A percentile compares a stretch with the other conserved stretches of the same genome.
Evolutionary conservation across 2,888 invertebrate genomes (phyloP).

Genomic region (Drosophila meridiana): DNA sequence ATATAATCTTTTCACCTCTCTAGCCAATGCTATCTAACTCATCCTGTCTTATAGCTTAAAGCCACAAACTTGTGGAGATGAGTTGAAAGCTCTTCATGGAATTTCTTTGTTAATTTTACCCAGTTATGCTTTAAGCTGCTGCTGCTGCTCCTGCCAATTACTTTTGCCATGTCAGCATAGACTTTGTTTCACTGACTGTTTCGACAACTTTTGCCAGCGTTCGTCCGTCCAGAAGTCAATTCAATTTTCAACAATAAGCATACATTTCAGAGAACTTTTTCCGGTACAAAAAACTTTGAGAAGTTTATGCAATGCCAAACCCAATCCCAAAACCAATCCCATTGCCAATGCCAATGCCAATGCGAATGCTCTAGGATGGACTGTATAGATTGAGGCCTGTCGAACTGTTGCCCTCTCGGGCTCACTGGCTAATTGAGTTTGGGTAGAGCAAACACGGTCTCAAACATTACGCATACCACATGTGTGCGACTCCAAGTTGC

Average conservation of each 20-base stretch:
- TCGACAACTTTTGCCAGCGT: neutral
- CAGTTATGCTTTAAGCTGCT: slow-evolving; percentile 16
- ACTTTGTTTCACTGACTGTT: slow-evolving; percentile 1
- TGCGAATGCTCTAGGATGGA: slow-evolving; percentile 1
- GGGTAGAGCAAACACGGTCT: slow-evolving; percentile 26
- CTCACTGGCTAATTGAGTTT: slow-evolving; percentile 65
- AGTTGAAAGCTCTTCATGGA: neutral
- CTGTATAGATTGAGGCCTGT: slow-evolving; percentile 44
- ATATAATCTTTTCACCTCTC: too few species aligned
- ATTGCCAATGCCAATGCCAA: neutral
- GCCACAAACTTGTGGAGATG: neutral
- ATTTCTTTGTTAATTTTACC: neutral
- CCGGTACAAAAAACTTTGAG: slow-evolving; percentile 17
- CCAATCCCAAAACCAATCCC: neutral
- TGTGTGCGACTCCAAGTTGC: slow-evolving; percentile 44
- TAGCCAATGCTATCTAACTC: too few species aligned
- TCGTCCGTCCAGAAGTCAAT: slow-evolving; percentile 27
- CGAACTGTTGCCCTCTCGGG: slow-evolving; percentile 28
- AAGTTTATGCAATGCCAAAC: slow-evolving; percentile 21
- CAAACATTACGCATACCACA: slow-evolving; percentile 49
- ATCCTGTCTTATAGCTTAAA: too few species aligned
- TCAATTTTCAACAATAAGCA: slow-evolving; percentile 38
- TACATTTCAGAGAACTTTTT: slow-evolving; percentile 25
- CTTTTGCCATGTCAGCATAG: neutral
- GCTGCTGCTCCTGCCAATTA: neutral